These are phyloP conservation scores for Helarctos malayanus DNA, from an alignment of 2,797 vertebrate species.

Conservation along the genomic window DNA sequence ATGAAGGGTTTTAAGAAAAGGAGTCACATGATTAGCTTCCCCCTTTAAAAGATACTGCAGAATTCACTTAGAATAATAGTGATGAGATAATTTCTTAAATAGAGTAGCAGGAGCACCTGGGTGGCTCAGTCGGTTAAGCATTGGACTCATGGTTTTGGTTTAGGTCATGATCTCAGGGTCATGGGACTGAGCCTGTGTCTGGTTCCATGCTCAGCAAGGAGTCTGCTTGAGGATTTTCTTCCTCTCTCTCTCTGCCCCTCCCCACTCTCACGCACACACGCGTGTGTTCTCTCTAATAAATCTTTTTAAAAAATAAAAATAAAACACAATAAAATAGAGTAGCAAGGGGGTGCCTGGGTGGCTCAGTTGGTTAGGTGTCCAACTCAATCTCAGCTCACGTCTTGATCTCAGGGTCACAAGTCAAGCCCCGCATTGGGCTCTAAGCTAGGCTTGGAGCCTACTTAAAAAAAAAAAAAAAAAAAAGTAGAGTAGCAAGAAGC, in stretches of 20 bases:
- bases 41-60: background rate
- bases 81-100: background rate
- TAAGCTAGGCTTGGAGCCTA: no score
- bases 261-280: background rate
- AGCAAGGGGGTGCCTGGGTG: background rate
- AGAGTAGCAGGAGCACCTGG: no score
- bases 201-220: background rate
- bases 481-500: background rate
- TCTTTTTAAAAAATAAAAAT: background rate
- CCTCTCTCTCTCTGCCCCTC: no score
- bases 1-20: background rate
- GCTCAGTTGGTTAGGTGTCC: background rate
- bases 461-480: background rate
- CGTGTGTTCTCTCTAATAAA: background rate
- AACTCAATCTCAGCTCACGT: background rate
- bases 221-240: background rate
- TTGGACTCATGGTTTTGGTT: no score
- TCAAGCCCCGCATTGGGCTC: background rate
- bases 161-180: no score
- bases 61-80: conserved; percentile 14
- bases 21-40: background rate
- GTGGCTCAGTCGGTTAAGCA: no score
- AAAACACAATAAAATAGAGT: background rate
- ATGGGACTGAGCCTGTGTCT: no score
- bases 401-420: background rate